Evolutionary conservation across 1,140 invertebrate genomes (phyloP), one percentile per base, ranked within the genome.

Genomic region (Drosophila pseudoananassae): DNA sequence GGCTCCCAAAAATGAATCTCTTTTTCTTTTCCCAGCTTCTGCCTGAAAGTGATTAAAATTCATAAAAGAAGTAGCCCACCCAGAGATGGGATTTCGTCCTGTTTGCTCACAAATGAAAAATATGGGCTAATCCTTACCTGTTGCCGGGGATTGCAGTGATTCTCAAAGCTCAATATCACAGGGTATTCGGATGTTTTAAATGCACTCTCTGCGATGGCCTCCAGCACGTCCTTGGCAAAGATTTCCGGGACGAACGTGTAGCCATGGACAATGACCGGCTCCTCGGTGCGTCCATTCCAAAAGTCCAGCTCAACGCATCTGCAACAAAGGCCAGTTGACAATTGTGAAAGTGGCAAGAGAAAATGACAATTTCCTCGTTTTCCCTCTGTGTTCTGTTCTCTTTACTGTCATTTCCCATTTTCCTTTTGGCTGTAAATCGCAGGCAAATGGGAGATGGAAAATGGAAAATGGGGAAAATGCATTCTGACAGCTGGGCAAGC

Each of bases 141-240:
- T 92, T 99, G 98, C 70, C 96, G 95, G 2, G 97, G 96, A 92
- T 98, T 99, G 93, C 98, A 99, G 92, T 99, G 98, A 93, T 99
- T 99, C 94, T 99, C 98, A 93, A 99, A 99, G 71, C 98, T 99
- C 59, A 99, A 94, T 83, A 98, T 95, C 25, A 99, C 97, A 58
- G 98, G 98, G 93, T 95, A 99, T 76, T 99, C 97, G 14, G 98
- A 99, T 20, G 98, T 99, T 94, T 99, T 99, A 93, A 99, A 99
- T 78, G 98, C 98, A 92, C 96, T 97, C 92, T 99, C 98, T 46
- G 98, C 97, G 84, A 99, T 99, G 49, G 98, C 98, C 93, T 99
- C 97, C 80, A 99, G 95, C 4, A 99, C 98, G 92, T 99, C 98
- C 92, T 97, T 97, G 55, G 98, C 98, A 79, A 95, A 95, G 75